Evolutionary conservation across 1,140 invertebrate genomes (phyloP), one percentile per base, ranked within the genome.

Genomic region (Zaprionus kolodkinae): DNA sequence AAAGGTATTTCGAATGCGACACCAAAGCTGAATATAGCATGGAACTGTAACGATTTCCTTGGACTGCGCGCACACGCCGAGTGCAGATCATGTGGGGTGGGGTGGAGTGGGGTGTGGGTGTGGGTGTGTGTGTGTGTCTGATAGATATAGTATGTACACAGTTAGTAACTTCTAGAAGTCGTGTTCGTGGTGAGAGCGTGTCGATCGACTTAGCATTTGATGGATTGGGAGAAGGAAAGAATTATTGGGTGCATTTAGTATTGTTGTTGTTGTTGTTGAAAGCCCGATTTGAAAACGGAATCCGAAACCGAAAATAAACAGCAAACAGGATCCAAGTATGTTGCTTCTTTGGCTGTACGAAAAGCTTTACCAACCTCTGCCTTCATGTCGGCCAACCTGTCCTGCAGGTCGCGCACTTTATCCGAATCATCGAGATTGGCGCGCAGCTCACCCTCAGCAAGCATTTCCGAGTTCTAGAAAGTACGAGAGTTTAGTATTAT

Each of bases 301-400:
- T 50, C 17, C 17, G 17, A 12, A 25, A 36, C 38, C 45, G 25
- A 67, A 57, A 86, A 84, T 60, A 62, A 70, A 90, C 74, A 67
- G 62, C 48, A 64, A 71, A 72, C 40, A 27, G 40, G 45, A 60
- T 36, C 15, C 43, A 50, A 55, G 27, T 65, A 62, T 38, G 57
- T 21, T 38, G 48, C 15, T 50, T 43, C 36, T n/a, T 40, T 9
- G 7, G 6, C 27, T 5, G 21, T 25, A 13, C 25, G n/a, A 13
- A 7, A 55, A 21, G 21, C 3, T 33, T 33, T 7, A 72, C 93
- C 93, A 94, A 98, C 97, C 96, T 99, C 97, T 43, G 97, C 97
- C 93, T 98, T 97, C 13, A 98, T 93, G 93, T 98, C 97, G 35
- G 96, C 97, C 67, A 98, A 95, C 93, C 97, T 97, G 93, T 98